phyloP scores from a whole-genome alignment of 2,113 vertebrate genomes.

The Pluvialis apricaria region DNA sequence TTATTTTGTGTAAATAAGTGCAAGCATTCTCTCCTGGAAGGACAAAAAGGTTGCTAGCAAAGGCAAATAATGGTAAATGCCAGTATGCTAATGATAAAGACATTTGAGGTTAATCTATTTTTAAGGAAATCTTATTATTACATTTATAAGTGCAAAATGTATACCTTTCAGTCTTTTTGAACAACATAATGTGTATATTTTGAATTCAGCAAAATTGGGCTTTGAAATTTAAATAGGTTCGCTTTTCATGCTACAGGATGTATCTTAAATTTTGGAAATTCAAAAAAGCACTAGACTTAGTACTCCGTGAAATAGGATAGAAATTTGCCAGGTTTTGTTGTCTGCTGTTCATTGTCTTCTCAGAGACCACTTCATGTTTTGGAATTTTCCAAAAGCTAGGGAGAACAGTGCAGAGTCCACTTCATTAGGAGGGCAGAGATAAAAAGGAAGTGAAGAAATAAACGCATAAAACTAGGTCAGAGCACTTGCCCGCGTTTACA shows the following conservation, averaged over 20 bases:
- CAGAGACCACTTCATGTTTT: not conserved
- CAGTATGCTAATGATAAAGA: not conserved
- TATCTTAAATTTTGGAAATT: not conserved
- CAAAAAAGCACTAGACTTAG: not conserved
- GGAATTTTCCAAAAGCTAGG: not conserved
- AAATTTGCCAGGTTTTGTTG: not conserved
- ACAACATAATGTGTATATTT: not conserved
- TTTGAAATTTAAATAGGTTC: not conserved
- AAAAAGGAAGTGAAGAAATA: not conserved
- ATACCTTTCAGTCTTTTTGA: not conserved
- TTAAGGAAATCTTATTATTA: not conserved
- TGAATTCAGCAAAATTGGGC: not conserved
- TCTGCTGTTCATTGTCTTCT: not conserved
- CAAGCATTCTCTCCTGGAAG: constrained; percentile 39
- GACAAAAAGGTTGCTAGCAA: constrained; percentile 56
- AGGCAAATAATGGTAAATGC: constrained; percentile 36
- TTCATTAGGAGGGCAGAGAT: not conserved
- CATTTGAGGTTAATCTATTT: not conserved
- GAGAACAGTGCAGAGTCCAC: not conserved
- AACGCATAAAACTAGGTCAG: not conserved
- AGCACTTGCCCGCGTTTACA: not conserved
- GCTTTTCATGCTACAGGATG: not conserved
- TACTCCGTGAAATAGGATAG: not conserved
- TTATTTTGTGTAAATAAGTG: constrained; percentile 82
- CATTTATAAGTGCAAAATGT: not conserved